Conservation (phyloP, 2,113 vertebrate species). For the Thalassarche chlororhynchos region DNA sequence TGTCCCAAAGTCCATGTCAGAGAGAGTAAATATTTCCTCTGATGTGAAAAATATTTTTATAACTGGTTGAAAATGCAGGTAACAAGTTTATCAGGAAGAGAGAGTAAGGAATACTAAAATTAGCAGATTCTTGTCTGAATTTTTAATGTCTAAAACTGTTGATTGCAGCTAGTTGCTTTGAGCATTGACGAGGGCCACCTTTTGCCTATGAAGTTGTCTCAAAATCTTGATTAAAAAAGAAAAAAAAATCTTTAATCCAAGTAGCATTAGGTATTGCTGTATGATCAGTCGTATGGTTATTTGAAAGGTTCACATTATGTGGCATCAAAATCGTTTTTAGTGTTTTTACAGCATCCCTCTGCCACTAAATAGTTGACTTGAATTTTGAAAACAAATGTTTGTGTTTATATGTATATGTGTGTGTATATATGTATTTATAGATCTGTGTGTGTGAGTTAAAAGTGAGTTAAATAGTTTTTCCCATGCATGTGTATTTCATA, state of each 20-base stretch:
- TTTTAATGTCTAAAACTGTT: conserved; percentile 29
- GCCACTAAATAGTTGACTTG: conserved; percentile 81
- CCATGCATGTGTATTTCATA: conserved; percentile 77
- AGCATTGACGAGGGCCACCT: conserved; percentile 69
- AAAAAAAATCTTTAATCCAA: conserved; percentile 44
- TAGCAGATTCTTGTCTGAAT: conserved; percentile 26
- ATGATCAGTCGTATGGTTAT: conserved; percentile 72
- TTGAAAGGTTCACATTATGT: conserved; percentile 68
- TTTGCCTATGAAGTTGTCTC: conserved; percentile 62
- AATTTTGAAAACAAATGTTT: conserved; percentile 73
- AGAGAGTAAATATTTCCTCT: conserved; percentile 41
- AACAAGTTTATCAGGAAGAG: conserved; percentile 44
- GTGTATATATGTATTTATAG: conserved; percentile 83
- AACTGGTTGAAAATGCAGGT: conserved; percentile 55
- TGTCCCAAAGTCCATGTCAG: conserved; percentile 51
- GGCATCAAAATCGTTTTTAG: conserved; percentile 70
- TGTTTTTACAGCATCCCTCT: conserved; percentile 76
- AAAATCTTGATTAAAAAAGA: conserved; percentile 35
- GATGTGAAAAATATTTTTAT: conserved; percentile 53
- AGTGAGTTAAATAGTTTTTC: conserved; percentile 76
- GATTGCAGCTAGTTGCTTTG: conserved; percentile 32
- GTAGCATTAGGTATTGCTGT: conserved; percentile 73
- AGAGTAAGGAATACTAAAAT: conserved; percentile 36
- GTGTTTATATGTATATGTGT: conserved; percentile 81
- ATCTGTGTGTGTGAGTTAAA: conserved; percentile 73